Percentiles rank a stretch among this genome's conserved stretches.
Conservation (phyloP, 2,888 invertebrate genomes). For the Oegoconia quadripuncta region DNA sequence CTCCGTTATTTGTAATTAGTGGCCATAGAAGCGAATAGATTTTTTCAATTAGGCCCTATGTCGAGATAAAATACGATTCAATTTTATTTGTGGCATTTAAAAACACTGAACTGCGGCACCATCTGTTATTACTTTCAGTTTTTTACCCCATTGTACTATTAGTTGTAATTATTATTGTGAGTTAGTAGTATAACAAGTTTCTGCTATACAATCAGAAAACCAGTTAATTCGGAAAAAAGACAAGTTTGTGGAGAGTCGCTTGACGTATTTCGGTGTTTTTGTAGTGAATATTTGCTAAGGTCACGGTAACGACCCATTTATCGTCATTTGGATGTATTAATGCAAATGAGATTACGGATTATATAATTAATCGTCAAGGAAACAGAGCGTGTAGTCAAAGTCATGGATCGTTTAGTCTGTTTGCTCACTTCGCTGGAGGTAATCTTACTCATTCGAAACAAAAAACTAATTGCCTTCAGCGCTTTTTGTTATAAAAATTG, state of each 20-base stretch:
- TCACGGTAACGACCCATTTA: conserved; percentile 13
- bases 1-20: too few species aligned
- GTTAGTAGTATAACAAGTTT: too few species aligned
- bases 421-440: conserved; percentile 8
- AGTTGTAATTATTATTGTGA: too few species aligned
- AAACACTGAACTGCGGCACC: too few species aligned
- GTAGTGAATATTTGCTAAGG: background rate
- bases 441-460: background rate
- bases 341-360: conserved; percentile 23
- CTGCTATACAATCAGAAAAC: too few species aligned
- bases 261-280: background rate
- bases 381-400: conserved; percentile 37
- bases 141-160: too few species aligned
- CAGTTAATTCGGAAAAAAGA: too few species aligned
- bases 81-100: too few species aligned
- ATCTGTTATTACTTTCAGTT: too few species aligned
- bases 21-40: too few species aligned
- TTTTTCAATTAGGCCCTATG: too few species aligned
- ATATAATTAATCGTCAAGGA: conserved; percentile 30
- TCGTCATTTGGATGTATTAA: conserved; percentile 14
- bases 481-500: background rate
- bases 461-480: background rate
- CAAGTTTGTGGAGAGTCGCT: background rate
- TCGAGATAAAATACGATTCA: too few species aligned
- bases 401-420: conserved; percentile 30